Evolutionary conservation across 2,113 vertebrate species (phyloP), one percentile per base, ranked within the genome.

Genomic region (Cottus gobio): DNA sequence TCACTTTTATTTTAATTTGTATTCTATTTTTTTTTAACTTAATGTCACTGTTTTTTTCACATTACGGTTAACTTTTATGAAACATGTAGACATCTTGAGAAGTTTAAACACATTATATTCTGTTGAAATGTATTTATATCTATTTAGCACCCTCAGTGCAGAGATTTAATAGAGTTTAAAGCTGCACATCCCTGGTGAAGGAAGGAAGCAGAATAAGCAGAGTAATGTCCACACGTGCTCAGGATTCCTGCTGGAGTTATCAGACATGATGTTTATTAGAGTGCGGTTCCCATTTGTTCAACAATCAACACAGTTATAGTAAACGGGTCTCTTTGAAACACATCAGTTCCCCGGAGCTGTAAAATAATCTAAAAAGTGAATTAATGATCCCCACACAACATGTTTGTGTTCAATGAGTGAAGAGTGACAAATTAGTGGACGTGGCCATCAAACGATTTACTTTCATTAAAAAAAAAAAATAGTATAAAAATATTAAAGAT

Each of bases 211-310:
- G 34, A 48, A 16, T 34, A 24, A 5, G 2, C 31, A 22, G 4
- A 2, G 37, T n/a, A 15, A 44, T n/a, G 28, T 7, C 34, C 34
- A 34, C 34, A 34, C 34, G 34, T 3, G 34, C 34, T 34, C 34
- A 34, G 34, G 34, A 34, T 4, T 34, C 34, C 34, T 34, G 34
- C 34, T 34, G 15, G 15, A 34, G 20, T 15, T 6, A 69, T 61
- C 9, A 36, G 20, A 30, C 6, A n/a, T 28, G 4, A 2, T 18
- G 5, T 79, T 84, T 69, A 84, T 79, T 84, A n/a, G 8, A n/a
- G 31, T n/a, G 15, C n/a, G 36, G 20, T 30, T 81, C 2, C 65
- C 58, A 70, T 64, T 36, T 64, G 7, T 71, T 65, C 31, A 64
- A 31, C 28, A 18, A 46, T n/a, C 18, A 70, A 57, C 9, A 3